Conservation (phyloP, 2,888 invertebrate species). For the Fissipunctia ypsillon region DNA sequence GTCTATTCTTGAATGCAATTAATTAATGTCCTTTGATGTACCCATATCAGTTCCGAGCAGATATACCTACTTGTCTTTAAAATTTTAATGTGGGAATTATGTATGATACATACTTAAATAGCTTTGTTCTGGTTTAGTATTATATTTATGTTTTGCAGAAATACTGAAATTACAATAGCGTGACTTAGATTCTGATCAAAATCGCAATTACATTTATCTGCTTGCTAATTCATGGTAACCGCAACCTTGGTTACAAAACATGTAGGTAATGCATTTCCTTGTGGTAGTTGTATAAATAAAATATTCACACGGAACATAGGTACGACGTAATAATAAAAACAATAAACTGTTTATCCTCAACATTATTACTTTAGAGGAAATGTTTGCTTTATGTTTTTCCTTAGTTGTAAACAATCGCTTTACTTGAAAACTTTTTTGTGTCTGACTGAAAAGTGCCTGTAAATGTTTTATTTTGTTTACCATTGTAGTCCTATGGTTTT, state of each 20-base stretch:
- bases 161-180: slow-evolving; percentile 38
- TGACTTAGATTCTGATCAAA: slow-evolving; percentile 54
- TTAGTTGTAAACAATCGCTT: background rate
- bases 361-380: slow-evolving; percentile 12
- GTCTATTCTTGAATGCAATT: slow-evolving; percentile 40
- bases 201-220: slow-evolving; percentile 60
- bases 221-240: slow-evolving; percentile 54
- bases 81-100: slow-evolving; percentile 33
- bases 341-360: slow-evolving; percentile 19
- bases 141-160: slow-evolving; percentile 41
- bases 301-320: slow-evolving; percentile 46
- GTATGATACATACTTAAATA: background rate
- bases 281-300: slow-evolving; percentile 41
- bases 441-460: background rate
- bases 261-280: slow-evolving; percentile 62
- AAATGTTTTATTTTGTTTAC: background rate
- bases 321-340: slow-evolving; percentile 32
- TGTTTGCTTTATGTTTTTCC: slow-evolving; percentile 8
- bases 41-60: background rate
- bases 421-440: background rate
- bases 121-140: slow-evolving; percentile 22
- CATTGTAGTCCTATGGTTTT: background rate
- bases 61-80: background rate
- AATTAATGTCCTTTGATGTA: slow-evolving; percentile 27
- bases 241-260: slow-evolving; percentile 56